phyloP scores from a whole-genome alignment of 1,140 invertebrate genomes.

The Helicoverpa armigera region DNA sequence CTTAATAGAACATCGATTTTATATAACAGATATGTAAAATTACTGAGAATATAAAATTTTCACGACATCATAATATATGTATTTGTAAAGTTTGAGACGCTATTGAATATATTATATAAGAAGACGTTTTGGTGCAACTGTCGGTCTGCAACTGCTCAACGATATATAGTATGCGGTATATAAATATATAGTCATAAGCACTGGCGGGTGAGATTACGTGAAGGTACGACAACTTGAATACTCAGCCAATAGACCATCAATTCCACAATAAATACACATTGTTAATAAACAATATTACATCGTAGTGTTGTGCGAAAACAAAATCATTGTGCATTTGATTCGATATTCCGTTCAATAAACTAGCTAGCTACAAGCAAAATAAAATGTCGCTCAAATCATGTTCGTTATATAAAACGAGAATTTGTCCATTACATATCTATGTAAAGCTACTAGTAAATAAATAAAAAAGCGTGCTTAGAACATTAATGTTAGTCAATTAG shows the following conservation, averaged over 20 bases:
- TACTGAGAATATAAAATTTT: constrained; percentile 30
- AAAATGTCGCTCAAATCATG: constrained; percentile 54
- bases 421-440: constrained; percentile 52
- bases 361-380: constrained; percentile 54
- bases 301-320: constrained; percentile 54
- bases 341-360: constrained; percentile 48
- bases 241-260: constrained; percentile 44
- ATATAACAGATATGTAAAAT: constrained; percentile 38
- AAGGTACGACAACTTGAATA: not conserved
- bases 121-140: constrained; percentile 29
- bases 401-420: constrained; percentile 52
- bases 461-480: constrained; percentile 53
- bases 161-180: not conserved
- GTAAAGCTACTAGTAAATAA: constrained; percentile 49
- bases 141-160: constrained; percentile 13
- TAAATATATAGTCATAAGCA: constrained; percentile 31
- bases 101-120: constrained; percentile 9
- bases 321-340: constrained; percentile 58
- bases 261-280: constrained; percentile 54
- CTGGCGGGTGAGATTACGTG: not conserved
- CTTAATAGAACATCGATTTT: constrained; percentile 29
- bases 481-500: constrained; percentile 49
- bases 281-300: constrained; percentile 48
- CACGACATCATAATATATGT: constrained; percentile 1
- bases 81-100: constrained; percentile 8